Conservation (phyloP, 1,140 invertebrate genomes). For the Triops cancriformis region DNA sequence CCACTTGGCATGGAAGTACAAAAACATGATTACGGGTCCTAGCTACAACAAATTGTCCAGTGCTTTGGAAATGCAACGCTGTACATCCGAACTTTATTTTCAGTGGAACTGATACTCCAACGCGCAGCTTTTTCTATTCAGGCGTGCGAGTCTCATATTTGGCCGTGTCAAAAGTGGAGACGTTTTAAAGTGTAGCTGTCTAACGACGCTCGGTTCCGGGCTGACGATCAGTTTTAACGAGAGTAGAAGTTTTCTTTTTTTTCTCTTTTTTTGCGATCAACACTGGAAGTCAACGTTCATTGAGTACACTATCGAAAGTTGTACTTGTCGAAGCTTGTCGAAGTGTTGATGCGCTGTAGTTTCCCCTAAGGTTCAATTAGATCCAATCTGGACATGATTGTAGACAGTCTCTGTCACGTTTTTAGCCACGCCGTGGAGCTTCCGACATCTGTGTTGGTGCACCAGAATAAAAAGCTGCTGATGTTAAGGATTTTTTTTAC, state of each 20-base stretch:
- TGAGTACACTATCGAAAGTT: background rate
- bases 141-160: too few relatives aligned
- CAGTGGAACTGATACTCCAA: too few relatives aligned
- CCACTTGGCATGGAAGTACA: too few relatives aligned
- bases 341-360: background rate
- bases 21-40: too few relatives aligned
- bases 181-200: background rate
- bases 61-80: too few relatives aligned
- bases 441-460: too few relatives aligned
- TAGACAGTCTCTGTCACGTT: background rate
- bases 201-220: background rate
- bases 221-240: conserved; percentile 3
- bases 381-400: background rate
- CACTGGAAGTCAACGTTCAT: background rate
- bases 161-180: background rate
- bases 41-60: too few relatives aligned
- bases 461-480: too few relatives aligned
- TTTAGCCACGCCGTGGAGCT: too few relatives aligned
- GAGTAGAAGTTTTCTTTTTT: background rate
- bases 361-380: background rate
- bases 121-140: too few relatives aligned
- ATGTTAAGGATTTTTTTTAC: too few relatives aligned
- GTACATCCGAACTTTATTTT: too few relatives aligned
- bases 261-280: background rate
- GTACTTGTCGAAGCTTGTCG: background rate